Conservation (phyloP, 2,113 vertebrate species). For the Eulemur macaco region DNA sequence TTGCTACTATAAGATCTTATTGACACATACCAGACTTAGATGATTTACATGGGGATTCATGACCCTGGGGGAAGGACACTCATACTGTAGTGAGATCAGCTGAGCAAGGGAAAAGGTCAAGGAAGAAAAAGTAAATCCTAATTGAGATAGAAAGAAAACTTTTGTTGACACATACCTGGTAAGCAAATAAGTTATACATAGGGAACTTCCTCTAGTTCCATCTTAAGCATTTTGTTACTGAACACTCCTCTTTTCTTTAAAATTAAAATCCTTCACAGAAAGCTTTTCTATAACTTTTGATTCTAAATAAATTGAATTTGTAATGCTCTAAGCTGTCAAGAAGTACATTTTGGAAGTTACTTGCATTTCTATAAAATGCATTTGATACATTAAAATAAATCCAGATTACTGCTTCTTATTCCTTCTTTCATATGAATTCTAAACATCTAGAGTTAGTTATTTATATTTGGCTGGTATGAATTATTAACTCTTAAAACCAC, state of each 20-base stretch:
- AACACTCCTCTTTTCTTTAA: conserved; percentile 38
- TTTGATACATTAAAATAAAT: conserved; percentile 46
- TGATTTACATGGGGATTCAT: not conserved
- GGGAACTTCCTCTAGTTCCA: not conserved
- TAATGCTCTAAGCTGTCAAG: conserved; percentile 56
- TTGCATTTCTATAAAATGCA: conserved; percentile 42
- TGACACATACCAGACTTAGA: not conserved
- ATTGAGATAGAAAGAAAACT: not conserved
- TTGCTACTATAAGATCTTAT: not conserved
- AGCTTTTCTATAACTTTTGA: conserved; percentile 27
- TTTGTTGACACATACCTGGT: not conserved
- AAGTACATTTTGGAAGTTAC: conserved; percentile 44
- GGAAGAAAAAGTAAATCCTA: not conserved
- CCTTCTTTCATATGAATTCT: conserved; percentile 25
- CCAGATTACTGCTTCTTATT: not conserved
- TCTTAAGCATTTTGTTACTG: conserved; percentile 16
- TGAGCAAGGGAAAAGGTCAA: not conserved
- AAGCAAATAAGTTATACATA: conserved; percentile 15
- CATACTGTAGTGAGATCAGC: not conserved
- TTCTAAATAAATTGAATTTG: conserved; percentile 59
- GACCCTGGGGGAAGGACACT: not conserved
- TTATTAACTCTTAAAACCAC: conserved; percentile 35
- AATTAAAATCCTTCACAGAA: conserved; percentile 59
- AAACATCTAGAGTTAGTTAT: not conserved
- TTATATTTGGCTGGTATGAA: not conserved